Base-by-base conservation (phyloP, 2,797 vertebrate genomes). In the Sebastes alutus region DNA sequence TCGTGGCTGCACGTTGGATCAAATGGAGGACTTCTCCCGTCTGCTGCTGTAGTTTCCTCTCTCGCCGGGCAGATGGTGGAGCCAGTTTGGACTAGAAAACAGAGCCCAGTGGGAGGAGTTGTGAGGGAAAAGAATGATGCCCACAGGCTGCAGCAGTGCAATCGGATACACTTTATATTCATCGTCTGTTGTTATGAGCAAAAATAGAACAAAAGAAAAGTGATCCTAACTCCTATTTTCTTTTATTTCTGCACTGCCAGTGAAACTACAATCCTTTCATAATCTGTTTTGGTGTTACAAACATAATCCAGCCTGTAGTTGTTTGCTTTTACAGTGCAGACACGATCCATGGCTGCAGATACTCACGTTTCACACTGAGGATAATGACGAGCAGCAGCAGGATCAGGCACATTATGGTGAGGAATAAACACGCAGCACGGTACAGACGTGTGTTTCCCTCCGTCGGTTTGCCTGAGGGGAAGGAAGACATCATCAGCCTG, bases 351-450 rank as follows among this genome's bases (percentile, higher is more conserved):
- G 78, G 76, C 77, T 71, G 80, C 27, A 38, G 63, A 73, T 62
- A 93, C 96, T 95, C 89, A 96, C 95, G 16, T 80, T 94, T 95
- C 54, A 91, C 0, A 62, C 54, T 4, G 49, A 96, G 87, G 7
- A 88, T 1, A 16, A 94, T 18, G 54, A 93, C 4, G 14, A 77
- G 38, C 67, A 94, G 6, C 85, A 95, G 77, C 20, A 96, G 79
- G 25, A 94, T 4, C 46, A 94, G n/a, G 77, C 89, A 91, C 64
- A 94, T 4, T 11, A 90, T 2, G 6, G 78, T 25, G 72, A 96
- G 90, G 60, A 92, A 2, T 0, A 89, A 6, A 30, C 91, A 92
- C 13, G 33, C 33, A 4, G 27, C 54, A 0, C 87, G 92, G 82
- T 93, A 95, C 82, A 88, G 5, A 4, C 76, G 67, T 3, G 33